Evolutionary conservation across 2,113 vertebrate genomes (phyloP), one percentile per base, ranked within the genome.

Genomic region (Struthio camelus): DNA sequence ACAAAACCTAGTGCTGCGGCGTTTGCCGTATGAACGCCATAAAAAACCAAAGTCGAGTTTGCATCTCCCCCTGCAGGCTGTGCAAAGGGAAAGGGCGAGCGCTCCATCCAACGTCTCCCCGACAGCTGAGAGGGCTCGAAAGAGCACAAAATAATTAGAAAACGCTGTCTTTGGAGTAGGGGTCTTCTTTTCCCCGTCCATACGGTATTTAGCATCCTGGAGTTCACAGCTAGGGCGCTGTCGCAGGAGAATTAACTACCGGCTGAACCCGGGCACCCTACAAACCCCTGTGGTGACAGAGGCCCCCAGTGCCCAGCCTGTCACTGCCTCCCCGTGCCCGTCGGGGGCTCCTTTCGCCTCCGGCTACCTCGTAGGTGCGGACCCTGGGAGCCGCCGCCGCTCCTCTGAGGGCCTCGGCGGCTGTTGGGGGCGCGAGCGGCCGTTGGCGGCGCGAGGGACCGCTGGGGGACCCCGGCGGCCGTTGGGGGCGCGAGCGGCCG

Each of bases 111-210:
- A 48, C 59, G 72, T 14, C 6, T 17, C 24, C 40, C 66, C 0
- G 24, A 15, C 56, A 25, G 64, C 81, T 24, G 25, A 4, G 53
- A 28, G n/a, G 25, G 30, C 46, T 77, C 3, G 34, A 4, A 9
- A 2, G 30, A 14, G 9, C 0, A 28, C 4, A 19, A 28, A 46
- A 24, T n/a, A 5, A 30, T 0, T 1, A 3, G 34, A 50, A 28
- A 51, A 19, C 18, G 4, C 1, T 17, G 36, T 32, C 48, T 62
- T 23, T 11, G 61, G 12, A 8, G 44, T 1, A 20, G 40, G 22
- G 34, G 22, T 15, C 6, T 4, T 18, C n/a, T 2, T n/a, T 8
- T 12, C 28, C n/a, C 7, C 2, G 25, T 38, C 75, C 42, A 3
- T 46, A 2, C 77, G 14, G 34, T 34, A 27, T 14, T 20, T 27